A percentile compares a stretch with the other conserved stretches of the same genome.
phyloP scores from a whole-genome alignment of 2,888 invertebrate genomes.

The Volucella inanis region DNA sequence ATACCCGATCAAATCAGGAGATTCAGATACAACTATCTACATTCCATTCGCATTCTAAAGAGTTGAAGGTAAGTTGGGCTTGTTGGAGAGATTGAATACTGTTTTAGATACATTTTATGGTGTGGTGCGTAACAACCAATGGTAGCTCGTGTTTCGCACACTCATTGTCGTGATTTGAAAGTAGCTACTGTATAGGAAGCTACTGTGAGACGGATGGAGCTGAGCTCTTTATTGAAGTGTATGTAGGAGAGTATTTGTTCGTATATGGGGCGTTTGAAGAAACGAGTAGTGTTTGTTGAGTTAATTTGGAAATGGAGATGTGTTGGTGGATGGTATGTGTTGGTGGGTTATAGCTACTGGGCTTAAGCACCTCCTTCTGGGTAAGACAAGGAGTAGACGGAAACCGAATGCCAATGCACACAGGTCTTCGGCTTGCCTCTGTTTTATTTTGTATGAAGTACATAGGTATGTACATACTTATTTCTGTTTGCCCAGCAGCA shows the following conservation, averaged over 20 bases:
- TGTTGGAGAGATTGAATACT: constrained; percentile 48
- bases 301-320: constrained; percentile 12
- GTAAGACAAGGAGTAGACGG: constrained; percentile 65
- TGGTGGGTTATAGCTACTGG: constrained; percentile 79
- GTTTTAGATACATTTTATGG: constrained; percentile 45
- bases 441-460: too few species aligned
- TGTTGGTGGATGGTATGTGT: constrained; percentile 11
- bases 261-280: constrained; percentile 44
- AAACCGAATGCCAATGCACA: constrained; percentile 37
- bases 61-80: constrained; percentile 45
- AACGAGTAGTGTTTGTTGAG: constrained; percentile 6
- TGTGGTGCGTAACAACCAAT: constrained; percentile 71
- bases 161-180: constrained; percentile 58
- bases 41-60: constrained; percentile 50
- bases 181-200: constrained; percentile 73
- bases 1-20: neutral
- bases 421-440: constrained; percentile 59
- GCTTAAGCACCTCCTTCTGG: constrained; percentile 81
- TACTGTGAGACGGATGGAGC: constrained; percentile 36
- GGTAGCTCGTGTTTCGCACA: constrained; percentile 74
- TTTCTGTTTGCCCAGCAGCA: constrained; percentile 58
- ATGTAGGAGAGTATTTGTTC: constrained; percentile 8
- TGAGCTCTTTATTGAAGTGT: constrained; percentile 20
- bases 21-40: constrained; percentile 21
- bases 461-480: constrained; percentile 27